Evolutionary conservation across 2,113 vertebrate genomes (phyloP).

Genomic region (Erythrocebus patas): DNA sequence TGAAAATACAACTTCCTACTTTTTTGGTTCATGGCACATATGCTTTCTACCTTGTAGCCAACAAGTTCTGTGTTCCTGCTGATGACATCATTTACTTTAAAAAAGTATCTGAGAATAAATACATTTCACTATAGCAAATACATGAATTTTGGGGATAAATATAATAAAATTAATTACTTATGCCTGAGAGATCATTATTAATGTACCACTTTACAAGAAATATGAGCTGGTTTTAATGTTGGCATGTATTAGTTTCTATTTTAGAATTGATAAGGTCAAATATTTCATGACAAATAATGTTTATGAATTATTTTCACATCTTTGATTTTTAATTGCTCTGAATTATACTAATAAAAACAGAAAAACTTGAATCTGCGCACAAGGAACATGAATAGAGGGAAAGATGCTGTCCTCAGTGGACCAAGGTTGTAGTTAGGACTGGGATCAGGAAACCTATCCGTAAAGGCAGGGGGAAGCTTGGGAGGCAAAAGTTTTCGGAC

Average conservation of each 20-base stretch:
- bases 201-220: not conserved
- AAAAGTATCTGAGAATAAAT: not conserved
- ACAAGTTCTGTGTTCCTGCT: conserved; percentile 55
- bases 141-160: not conserved
- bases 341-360: not conserved
- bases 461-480: not conserved
- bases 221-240: not conserved
- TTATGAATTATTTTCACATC: not conserved
- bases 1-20: conserved; percentile 58
- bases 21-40: conserved; percentile 52
- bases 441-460: not conserved
- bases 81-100: conserved; percentile 46
- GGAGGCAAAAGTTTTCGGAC: not conserved
- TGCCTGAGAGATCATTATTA: not conserved
- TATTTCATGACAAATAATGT: conserved; percentile 1
- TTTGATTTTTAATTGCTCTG: not conserved
- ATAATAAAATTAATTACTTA: conserved; percentile 5
- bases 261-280: not conserved
- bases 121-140: not conserved
- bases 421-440: not conserved
- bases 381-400: not conserved
- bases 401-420: not conserved
- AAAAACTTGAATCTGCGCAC: not conserved
- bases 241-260: not conserved
- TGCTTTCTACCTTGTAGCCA: conserved; percentile 59